A percentile compares a stretch with the other conserved stretches of the same genome.
These are phyloP conservation scores for Campoletis sonorensis DNA, from an alignment of 1,140 invertebrate species.

Conservation along the genomic window DNA sequence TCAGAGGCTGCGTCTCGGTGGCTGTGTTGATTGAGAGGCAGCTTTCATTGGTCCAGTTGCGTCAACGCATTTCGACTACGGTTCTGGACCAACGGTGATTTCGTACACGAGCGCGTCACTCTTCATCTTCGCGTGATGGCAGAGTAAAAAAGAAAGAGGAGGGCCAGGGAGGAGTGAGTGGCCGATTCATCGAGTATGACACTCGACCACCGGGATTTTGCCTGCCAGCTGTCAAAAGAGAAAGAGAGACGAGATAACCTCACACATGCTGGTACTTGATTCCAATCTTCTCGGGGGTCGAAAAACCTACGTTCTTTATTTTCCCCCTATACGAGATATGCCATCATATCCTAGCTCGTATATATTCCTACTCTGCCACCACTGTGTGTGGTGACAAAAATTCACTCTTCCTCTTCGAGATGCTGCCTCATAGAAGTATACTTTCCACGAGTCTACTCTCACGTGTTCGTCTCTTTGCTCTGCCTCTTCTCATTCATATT, in stretches of 20 bases:
- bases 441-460: background rate
- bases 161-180: background rate
- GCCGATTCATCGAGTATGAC: slow-evolving; percentile 37
- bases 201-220: slow-evolving; percentile 44
- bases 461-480: background rate
- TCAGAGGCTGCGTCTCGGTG: too few relatives aligned
- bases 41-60: background rate
- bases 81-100: slow-evolving; percentile 14
- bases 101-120: slow-evolving; percentile 40
- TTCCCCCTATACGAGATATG: background rate
- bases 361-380: background rate
- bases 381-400: slow-evolving; percentile 17
- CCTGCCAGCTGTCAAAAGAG: slow-evolving; percentile 41
- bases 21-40: background rate
- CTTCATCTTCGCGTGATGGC: slow-evolving; percentile 32
- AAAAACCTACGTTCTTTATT: background rate
- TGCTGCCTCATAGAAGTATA: background rate
- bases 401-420: background rate
- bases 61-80: slow-evolving; percentile 26
- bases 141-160: background rate
- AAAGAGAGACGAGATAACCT: slow-evolving; percentile 1
- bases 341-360: background rate
- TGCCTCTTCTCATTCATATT: background rate
- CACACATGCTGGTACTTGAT: slow-evolving; percentile 26
- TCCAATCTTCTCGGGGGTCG: slow-evolving; percentile 36